A percentile compares a stretch with the other conserved stretches of the same genome.
Evolutionary conservation across 2,797 vertebrate species (phyloP).

Genomic region (Chanos chanos): DNA sequence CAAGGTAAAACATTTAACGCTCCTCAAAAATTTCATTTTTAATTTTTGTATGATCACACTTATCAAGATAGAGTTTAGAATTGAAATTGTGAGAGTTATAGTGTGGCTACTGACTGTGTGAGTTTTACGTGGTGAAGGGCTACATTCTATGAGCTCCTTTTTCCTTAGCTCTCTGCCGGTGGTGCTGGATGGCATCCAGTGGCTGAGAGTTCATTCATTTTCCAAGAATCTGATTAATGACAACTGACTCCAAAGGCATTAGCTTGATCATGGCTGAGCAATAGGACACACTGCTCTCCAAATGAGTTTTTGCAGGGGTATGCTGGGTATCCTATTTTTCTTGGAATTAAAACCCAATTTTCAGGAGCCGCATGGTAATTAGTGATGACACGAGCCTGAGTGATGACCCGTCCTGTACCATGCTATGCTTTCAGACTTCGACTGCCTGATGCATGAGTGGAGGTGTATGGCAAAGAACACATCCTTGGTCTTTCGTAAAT

Average conservation of each 20-base stretch:
- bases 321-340: conserved; percentile 44
- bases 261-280: conserved; percentile 41
- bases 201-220: conserved; percentile 38
- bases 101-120: too few relatives aligned
- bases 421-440: conserved; percentile 1
- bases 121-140: neutral
- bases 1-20: too few relatives aligned
- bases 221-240: conserved; percentile 47
- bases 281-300: conserved; percentile 24
- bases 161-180: neutral
- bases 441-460: conserved; percentile 25
- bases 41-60: too few relatives aligned
- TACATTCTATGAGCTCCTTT: conserved; percentile 9
- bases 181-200: conserved; percentile 39
- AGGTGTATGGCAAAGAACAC: conserved; percentile 23
- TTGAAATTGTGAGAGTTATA: too few relatives aligned
- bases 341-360: conserved; percentile 44
- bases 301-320: conserved; percentile 31
- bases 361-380: conserved; percentile 40
- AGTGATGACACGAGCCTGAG: conserved; percentile 35
- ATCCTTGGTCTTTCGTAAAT: conserved; percentile 17
- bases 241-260: conserved; percentile 41
- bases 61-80: too few relatives aligned
- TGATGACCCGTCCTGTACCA: conserved; percentile 32
- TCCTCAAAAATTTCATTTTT: too few relatives aligned